Percentiles rank a stretch among this genome's conserved stretches.
Conservation (phyloP, 2,797 vertebrate genomes). For the Falco biarmicus region DNA sequence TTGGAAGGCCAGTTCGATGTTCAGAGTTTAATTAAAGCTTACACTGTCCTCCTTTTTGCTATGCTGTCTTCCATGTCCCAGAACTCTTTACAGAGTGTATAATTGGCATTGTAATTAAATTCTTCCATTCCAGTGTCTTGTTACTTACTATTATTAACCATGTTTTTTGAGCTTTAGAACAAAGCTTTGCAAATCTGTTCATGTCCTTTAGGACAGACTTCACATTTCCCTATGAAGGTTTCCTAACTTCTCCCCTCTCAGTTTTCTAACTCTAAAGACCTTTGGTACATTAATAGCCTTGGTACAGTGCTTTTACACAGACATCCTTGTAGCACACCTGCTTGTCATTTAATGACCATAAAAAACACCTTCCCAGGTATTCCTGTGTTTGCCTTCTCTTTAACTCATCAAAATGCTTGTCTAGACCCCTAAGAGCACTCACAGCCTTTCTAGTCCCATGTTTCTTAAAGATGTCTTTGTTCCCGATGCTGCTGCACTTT, state of each 20-base stretch:
- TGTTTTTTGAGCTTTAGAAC: not conserved
- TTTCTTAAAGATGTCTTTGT: not conserved
- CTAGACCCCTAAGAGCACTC: not conserved
- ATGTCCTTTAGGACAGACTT: not conserved
- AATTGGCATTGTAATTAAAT: not conserved
- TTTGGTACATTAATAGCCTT: not conserved
- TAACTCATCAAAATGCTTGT: not conserved
- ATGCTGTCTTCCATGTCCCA: not conserved
- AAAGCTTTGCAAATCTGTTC: not conserved
- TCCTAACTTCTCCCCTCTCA: not conserved
- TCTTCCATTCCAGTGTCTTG: not conserved
- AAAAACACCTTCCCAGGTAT: not conserved
- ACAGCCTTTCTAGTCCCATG: not conserved
- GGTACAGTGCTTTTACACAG: not conserved
- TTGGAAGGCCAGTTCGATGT: not conserved
- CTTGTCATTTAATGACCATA: not conserved
- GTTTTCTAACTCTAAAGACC: not conserved
- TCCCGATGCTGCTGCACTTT: not conserved
- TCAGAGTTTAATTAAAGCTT: slow-evolving; percentile 41
- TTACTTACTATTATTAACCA: not conserved
- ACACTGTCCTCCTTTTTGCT: not conserved
- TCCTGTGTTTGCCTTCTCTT: not conserved
- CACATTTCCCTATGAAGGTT: not conserved
- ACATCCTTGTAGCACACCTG: not conserved
- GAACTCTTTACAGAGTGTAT: not conserved